Base-by-base conservation (phyloP, 2,888 invertebrate species). In the Ophraella communa region DNA sequence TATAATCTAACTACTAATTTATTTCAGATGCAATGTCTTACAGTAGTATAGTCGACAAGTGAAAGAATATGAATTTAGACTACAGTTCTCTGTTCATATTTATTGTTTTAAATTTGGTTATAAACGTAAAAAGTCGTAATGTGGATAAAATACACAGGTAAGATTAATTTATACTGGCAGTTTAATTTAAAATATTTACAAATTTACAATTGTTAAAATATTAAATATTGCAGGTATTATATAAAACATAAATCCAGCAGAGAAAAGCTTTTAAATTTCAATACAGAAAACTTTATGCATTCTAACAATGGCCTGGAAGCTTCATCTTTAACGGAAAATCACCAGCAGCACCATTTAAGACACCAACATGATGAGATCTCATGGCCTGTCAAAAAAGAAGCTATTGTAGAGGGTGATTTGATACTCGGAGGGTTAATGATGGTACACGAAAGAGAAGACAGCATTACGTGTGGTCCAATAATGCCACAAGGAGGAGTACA, bases 401-500 rank as follows among this genome's bases (percentile, higher is more conserved):
- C 95, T 0, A 89, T 92, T 4, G 89, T 96, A 51, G 93, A 94
- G 78, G 96, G 96, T 0, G 92, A 96, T 77, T 85, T 96, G 47
- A 88, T 95, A 7, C 85, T 96, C 0, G 96, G 96, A 4, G 96
- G 95, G 0, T 83, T 96, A 51, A 96, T 96, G 94, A 96, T 96
- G 94, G 91, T 96, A 0, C 96, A 96, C 79, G 95, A 95, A 76
- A 85, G 96, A 21, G 93, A 94, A 72, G 95, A 96, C 74, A 88
- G 88, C 51, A 88, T 92, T 78, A 94, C 92, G 1, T 96, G 96
- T 77, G 96, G 96, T 0, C 93, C 93, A 1, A 91, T 96, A 45
- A 96, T 96, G 96, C 94, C 95, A 0, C 96, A 96, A 81, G 96
- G 96, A 1, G 92, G 93, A 0, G 88, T 93, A 4, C 93, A 93